phyloP scores from a whole-genome alignment of 2,113 vertebrate genomes.

The Delphinapterus leucas region DNA sequence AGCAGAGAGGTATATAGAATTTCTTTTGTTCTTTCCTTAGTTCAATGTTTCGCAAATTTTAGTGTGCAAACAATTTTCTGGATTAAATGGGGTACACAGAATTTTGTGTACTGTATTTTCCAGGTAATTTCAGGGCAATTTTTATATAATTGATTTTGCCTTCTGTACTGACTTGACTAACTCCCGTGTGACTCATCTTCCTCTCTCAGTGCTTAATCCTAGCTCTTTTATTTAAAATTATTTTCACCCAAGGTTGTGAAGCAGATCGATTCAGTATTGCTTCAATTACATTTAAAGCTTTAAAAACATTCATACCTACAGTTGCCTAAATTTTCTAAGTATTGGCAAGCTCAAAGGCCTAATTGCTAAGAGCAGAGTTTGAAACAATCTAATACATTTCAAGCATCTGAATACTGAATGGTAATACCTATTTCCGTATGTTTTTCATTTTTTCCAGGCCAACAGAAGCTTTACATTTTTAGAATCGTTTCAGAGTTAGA shows the following conservation, averaged over 20 bases:
- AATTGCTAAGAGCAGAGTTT: constrained; percentile 38
- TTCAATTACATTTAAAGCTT: background rate
- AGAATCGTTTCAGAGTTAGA: background rate
- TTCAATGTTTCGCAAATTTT: background rate
- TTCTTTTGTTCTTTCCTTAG: background rate
- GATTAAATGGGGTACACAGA: background rate
- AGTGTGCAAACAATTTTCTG: background rate
- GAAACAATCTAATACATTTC: constrained; percentile 42
- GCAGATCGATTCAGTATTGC: background rate
- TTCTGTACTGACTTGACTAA: background rate
- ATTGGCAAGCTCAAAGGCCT: background rate
- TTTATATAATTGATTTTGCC: constrained; percentile 4
- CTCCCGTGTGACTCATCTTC: background rate
- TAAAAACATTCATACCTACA: background rate
- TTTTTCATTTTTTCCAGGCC: background rate
- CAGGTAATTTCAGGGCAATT: background rate
- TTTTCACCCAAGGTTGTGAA: background rate
- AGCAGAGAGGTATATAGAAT: background rate
- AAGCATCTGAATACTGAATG: background rate
- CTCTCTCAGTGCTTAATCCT: background rate
- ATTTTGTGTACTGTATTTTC: background rate
- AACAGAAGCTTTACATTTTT: background rate
- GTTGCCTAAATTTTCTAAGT: constrained; percentile 45
- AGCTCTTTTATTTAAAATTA: background rate
- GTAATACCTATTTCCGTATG: background rate